Evolutionary conservation across 2,113 vertebrate species (phyloP).

Genomic region (Bostrychus sinensis): DNA sequence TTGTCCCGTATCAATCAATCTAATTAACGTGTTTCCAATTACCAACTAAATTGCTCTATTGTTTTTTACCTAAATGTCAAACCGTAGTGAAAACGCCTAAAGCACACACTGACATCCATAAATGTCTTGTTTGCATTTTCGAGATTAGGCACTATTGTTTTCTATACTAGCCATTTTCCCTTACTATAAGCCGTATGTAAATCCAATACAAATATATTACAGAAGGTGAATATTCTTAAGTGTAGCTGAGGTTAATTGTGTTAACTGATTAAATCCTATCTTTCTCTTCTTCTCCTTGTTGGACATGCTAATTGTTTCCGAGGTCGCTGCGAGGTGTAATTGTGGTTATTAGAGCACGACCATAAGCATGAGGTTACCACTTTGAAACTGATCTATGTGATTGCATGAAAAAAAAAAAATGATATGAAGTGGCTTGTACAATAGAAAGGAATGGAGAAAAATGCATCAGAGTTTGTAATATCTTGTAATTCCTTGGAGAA

Average conservation of each 20-base stretch:
- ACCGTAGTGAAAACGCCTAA: not conserved
- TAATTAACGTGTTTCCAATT: not conserved
- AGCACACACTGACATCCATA: not conserved
- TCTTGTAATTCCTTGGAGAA: slow-evolving; percentile 46
- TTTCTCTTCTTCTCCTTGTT: not conserved
- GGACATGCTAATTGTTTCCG: slow-evolving; percentile 5
- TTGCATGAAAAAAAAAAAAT: not conserved
- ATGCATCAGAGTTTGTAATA: slow-evolving; percentile 26
- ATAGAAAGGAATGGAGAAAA: slow-evolving; percentile 8
- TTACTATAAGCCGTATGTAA: not conserved
- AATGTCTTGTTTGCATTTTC: not conserved
- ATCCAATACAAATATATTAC: not conserved
- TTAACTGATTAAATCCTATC: slow-evolving; percentile 3
- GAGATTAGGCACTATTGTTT: not conserved
- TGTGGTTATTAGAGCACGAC: not conserved
- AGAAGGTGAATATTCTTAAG: not conserved
- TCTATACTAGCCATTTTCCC: not conserved
- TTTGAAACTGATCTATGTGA: not conserved
- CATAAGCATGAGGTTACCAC: not conserved
- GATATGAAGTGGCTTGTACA: not conserved
- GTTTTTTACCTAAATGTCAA: not conserved
- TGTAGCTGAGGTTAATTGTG: not conserved
- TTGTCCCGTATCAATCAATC: not conserved
- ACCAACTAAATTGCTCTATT: not conserved
- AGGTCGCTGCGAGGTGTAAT: not conserved